Base-by-base conservation (phyloP, 2,113 vertebrate species). In the Fukomys damarensis region DNA sequence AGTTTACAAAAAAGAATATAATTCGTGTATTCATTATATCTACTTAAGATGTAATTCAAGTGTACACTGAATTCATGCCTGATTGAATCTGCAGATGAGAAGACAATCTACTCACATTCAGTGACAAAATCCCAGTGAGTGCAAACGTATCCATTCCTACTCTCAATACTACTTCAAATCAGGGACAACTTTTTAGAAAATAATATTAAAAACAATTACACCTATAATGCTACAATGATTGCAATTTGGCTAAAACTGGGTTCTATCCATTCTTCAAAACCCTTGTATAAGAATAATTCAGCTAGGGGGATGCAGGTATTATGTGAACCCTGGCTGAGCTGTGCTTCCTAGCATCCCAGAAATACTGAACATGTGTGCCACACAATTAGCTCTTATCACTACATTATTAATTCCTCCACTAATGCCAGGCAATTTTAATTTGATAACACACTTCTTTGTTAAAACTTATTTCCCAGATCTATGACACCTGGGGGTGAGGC, bases 11-110 rank as follows among this genome's bases (percentile, higher is more conserved):
- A 72, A 98, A 96, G 66, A 98, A 72, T 97, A 81, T 96, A 97
- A 98, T 96, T 96, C 94, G 63, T 96, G 52, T 95, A 97, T 97
- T 98, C 97, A 97, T 96, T 94, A 95, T 80, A 97, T 83, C 97
- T 97, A 93, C 96, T 98, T 98, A 97, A 98, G 94, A 86, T 8
- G 82, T 96, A 96, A 96, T 98, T 98, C 97, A 98, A 98, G 97
- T 70, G 87, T 70, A 86, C 49, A 88, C 61, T 85, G 84, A 97
- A 97, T 98, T 96, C 84, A 94, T 59, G 97, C 74, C 95, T 97
- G 96, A 97, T 43, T 52, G 97, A 97, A 96, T 87, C 0, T 79
- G 72, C 41, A 84, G 54, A 89, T 87, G 86, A 87, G 49, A 96
- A 86, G 28, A 49, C 85, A 65, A 87, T 85, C 65, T 95, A 91